phyloP scores from a whole-genome alignment of 2,113 vertebrate species.

The Pollachius pollachius region DNA sequence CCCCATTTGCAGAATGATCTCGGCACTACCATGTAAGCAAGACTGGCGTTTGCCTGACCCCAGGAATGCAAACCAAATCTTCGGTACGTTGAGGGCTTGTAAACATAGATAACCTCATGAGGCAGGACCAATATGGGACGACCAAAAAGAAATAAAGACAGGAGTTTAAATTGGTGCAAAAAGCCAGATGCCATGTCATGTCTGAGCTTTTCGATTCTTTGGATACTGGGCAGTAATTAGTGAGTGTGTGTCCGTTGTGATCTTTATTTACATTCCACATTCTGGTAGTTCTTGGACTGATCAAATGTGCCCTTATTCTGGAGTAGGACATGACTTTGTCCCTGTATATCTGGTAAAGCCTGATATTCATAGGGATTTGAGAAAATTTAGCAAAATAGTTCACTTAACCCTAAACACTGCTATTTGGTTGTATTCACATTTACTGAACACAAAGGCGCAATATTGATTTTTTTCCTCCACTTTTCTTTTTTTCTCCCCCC shows the following conservation, averaged over 20 bases:
- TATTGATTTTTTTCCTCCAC: slow-evolving; percentile 77
- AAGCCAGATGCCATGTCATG: no score
- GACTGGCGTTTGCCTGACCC: slow-evolving; percentile 24
- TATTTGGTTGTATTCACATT: slow-evolving; percentile 80
- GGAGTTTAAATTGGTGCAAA: no score
- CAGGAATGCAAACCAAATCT: slow-evolving; percentile 49
- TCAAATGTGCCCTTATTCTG: slow-evolving; percentile 1
- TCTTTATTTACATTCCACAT: no score
- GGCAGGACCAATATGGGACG: slow-evolving; percentile 54
- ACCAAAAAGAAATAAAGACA: slow-evolving; percentile 14
- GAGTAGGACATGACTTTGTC: slow-evolving; percentile 66
- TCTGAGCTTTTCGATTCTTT: no score
- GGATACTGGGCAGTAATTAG: no score
- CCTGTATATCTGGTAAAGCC: slow-evolving; percentile 55
- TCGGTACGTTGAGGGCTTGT: slow-evolving; percentile 41
- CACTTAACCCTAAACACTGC: slow-evolving; percentile 73
- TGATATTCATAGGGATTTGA: slow-evolving; percentile 74
- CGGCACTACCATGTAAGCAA: slow-evolving; percentile 13
- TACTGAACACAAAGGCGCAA: slow-evolving; percentile 74
- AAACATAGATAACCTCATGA: slow-evolving; percentile 45
- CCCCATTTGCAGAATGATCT: no score
- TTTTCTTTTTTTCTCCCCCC: no score
- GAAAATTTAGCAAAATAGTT: slow-evolving; percentile 78
- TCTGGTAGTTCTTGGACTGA: no score
- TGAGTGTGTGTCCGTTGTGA: no score